phyloP scores from a whole-genome alignment of 2,888 invertebrate species.

The Podotricha telesiphe region DNA sequence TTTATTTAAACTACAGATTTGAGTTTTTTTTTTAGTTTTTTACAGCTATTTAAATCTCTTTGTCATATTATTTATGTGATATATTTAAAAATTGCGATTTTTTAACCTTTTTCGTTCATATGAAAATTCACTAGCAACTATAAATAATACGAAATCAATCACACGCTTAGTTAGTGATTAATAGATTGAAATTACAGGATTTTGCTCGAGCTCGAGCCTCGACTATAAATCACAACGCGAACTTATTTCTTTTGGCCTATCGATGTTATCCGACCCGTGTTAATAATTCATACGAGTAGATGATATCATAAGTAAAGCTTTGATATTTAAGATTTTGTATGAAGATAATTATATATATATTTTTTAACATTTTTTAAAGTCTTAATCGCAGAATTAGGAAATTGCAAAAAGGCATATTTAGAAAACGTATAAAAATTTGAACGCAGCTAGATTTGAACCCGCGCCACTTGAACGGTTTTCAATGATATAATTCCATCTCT shows the following conservation, averaged over 20 bases:
- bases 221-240: constrained; percentile 8
- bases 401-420: too few relatives aligned
- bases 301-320: background rate
- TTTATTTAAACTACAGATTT: too few relatives aligned
- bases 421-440: too few relatives aligned
- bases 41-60: too few relatives aligned
- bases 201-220: background rate
- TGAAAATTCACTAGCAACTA: background rate
- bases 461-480: too few relatives aligned
- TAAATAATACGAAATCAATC: constrained; percentile 13
- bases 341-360: too few relatives aligned
- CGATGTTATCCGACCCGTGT: background rate
- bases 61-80: background rate
- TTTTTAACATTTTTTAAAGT: too few relatives aligned
- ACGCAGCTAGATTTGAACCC: too few relatives aligned
- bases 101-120: background rate
- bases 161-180: constrained; percentile 12
- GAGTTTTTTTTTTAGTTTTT: too few relatives aligned
- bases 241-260: constrained; percentile 14
- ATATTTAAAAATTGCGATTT: background rate
- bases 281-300: constrained; percentile 17
- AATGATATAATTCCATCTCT: too few relatives aligned
- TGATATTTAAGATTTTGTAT: too few relatives aligned
- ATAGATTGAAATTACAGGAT: constrained; percentile 18
- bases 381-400: too few relatives aligned